Evolutionary conservation across 92 coral and sea anemone species (phyloP), one percentile per base, ranked within the genome.

Genomic region (Zoanthus sansibaricus): DNA sequence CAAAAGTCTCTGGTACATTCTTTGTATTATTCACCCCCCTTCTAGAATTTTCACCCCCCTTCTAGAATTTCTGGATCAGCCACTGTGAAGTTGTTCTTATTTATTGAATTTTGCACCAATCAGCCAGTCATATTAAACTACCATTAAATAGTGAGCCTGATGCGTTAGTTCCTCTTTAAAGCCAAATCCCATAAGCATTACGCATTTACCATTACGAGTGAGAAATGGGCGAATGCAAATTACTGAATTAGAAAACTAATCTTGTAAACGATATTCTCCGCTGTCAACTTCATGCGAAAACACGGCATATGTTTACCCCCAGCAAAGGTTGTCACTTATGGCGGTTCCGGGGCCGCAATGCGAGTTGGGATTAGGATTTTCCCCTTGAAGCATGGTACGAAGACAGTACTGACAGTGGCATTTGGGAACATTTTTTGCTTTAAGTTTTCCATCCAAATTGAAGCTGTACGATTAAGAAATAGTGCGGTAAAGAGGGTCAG

Each of bases 391-490:
- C n/a, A n/a, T n/a, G n/a, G n/a, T n/a, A n/a, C n/a, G n/a, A n/a
- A n/a, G n/a, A n/a, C n/a, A n/a, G n/a, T n/a, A n/a, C 93, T 97
- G 99, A 93, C 93, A 93, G 98, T 93, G 98, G 91, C 93, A 90
- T 94, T 94, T 94, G 93, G 88, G 98, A 94, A 93, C 96, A 94
- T 92, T 93, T 86, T 94, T 94, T 93, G 90, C 95, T 91, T 94
- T 87, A 91, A 91, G 93, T 91, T 94, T 94, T 94, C 92, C 91
- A 88, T 91, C 84, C 87, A 88, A 91, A 86, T 94, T 88, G 88
- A 91, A 84, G 96, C 93, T 91, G 90, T 77, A 91, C 92, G 87
- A 91, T 89, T 64, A 87, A 92, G 80, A 75, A 88, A 66, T 83
- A 79, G 82, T 79, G 88, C 83, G 86, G 87, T 79, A 73, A 93